A percentile compares a stretch with the other conserved stretches of the same genome.
phyloP scores from a whole-genome alignment of 92 coral and sea anemone species.

The Virgularia gustaviana region DNA sequence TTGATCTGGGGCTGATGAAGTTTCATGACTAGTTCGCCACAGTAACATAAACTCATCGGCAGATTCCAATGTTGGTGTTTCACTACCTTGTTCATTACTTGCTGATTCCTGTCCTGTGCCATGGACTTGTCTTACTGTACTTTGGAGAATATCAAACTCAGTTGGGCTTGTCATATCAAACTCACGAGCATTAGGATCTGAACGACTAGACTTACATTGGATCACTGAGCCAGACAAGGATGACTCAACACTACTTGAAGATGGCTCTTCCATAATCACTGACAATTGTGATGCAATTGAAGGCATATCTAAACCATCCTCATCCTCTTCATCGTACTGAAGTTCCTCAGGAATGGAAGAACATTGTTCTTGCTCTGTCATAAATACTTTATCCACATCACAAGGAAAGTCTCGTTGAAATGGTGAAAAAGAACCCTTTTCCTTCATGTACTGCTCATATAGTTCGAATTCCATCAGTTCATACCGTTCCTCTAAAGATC shows the following conservation, averaged over 20 bases:
- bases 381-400: slow-evolving; percentile 16
- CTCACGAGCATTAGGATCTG: background rate
- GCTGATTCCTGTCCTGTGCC: slow-evolving; percentile 2
- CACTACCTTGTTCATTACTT: background rate
- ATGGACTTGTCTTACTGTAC: slow-evolving; percentile 24
- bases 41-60: slow-evolving; percentile 31
- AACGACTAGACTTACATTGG: background rate
- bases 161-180: slow-evolving; percentile 16
- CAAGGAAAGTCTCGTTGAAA: slow-evolving; percentile 29
- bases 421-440: slow-evolving; percentile 33
- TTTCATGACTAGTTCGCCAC: slow-evolving; percentile 20
- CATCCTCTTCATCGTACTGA: slow-evolving; percentile 6
- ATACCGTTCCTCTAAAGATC: slow-evolving; percentile 34
- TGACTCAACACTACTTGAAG: slow-evolving; percentile 14
- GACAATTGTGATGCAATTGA: slow-evolving; percentile 20
- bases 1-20: background rate
- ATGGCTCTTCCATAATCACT: slow-evolving; percentile 32
- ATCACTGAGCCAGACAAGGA: slow-evolving; percentile 17
- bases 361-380: background rate
- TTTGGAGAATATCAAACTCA: slow-evolving; percentile 20
- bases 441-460: slow-evolving; percentile 36
- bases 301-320: slow-evolving; percentile 6
- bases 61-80: background rate
- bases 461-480: slow-evolving; percentile 39
- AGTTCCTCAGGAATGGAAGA: slow-evolving; percentile 2